Evolutionary conservation across 2,113 vertebrate genomes (phyloP).

Genomic region (Cariama cristata): DNA sequence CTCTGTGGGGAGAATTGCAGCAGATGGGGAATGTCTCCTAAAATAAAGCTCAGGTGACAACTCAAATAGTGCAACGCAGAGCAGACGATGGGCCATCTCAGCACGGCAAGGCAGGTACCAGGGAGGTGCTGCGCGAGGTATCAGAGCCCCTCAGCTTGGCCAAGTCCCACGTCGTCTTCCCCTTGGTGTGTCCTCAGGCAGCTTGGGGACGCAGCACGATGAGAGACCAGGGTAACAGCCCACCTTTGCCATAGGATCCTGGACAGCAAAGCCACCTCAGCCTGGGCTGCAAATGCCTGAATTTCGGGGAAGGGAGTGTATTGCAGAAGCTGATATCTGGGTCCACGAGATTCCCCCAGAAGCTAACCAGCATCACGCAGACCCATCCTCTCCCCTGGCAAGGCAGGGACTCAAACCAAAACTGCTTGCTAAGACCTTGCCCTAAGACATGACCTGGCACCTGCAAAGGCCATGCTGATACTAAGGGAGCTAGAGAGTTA

Average conservation of each 20-base stretch:
- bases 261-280: not conserved
- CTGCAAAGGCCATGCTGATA: not conserved
- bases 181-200: not conserved
- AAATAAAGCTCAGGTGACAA: not conserved
- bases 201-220: not conserved
- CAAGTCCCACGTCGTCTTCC: not conserved
- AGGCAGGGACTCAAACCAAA: not conserved
- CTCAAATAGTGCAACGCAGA: not conserved
- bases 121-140: not conserved
- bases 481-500: no score
- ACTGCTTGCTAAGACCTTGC: not conserved
- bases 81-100: not conserved
- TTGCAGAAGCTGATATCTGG: not conserved
- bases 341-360: not conserved
- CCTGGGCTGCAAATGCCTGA: rapidly evolving
- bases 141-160: not conserved
- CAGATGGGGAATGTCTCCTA: not conserved
- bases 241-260: not conserved
- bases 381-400: not conserved
- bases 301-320: not conserved
- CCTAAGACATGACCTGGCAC: rapidly evolving
- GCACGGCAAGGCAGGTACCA: not conserved
- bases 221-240: not conserved
- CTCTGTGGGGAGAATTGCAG: not conserved
- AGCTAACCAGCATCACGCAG: not conserved